These are phyloP conservation scores for Tridacna gigas DNA, from an alignment of 2,888 invertebrate species.

Conservation along the genomic window DNA sequence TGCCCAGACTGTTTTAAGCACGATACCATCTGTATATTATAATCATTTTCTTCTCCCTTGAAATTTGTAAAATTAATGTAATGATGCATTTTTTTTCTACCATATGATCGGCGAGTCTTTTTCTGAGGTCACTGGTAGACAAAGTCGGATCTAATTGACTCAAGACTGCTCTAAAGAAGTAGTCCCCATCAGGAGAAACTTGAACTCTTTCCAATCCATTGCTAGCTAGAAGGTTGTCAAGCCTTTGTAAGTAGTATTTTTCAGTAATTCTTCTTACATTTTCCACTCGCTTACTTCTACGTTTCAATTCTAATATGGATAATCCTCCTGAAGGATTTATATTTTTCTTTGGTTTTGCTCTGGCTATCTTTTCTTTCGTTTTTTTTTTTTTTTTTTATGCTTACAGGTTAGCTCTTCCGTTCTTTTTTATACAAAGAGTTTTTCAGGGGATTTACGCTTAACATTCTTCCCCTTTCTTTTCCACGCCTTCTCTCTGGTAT, in stretches of 20 bases:
- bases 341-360: no score
- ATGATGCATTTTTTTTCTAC: conserved; percentile 14
- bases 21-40: not conserved
- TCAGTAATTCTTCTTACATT: no score
- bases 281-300: no score
- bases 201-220: not conserved
- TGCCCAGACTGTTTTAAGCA: not conserved
- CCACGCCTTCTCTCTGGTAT: no score
- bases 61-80: conserved; percentile 8
- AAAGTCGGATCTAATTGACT: not conserved
- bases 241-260: not conserved
- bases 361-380: no score
- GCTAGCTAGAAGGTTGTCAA: conserved; percentile 3
- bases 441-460: no score
- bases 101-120: not conserved
- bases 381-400: no score
- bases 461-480: no score
- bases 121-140: not conserved
- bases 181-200: conserved; percentile 3
- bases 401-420: no score
- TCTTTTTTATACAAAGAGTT: no score
- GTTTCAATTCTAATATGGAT: no score
- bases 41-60: not conserved
- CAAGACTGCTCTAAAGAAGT: not conserved
- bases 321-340: no score